Percentiles rank a stretch among this genome's conserved stretches.
Evolutionary conservation across 2,888 invertebrate species (phyloP).

Genomic region (Tenthredo notha): DNA sequence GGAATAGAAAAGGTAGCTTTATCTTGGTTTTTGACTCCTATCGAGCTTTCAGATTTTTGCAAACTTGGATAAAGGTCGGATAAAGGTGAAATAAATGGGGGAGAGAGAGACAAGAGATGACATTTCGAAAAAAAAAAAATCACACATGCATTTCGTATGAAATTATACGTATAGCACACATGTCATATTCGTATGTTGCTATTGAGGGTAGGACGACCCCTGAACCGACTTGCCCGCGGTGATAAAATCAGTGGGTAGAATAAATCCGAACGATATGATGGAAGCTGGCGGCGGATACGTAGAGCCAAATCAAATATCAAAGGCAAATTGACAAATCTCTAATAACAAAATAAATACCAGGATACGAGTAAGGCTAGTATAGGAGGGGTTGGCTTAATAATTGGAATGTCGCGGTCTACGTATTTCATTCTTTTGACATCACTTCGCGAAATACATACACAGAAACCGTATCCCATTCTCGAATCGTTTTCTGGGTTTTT

Average conservation of each 20-base stretch:
- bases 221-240: slow-evolving; percentile 9
- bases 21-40: too few relatives aligned
- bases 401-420: slow-evolving; percentile 45
- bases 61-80: too few relatives aligned
- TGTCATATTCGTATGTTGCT: background rate
- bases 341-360: slow-evolving; percentile 41
- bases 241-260: slow-evolving; percentile 23
- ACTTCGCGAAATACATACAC: background rate
- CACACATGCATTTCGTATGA: background rate
- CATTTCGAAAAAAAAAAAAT: background rate
- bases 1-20: background rate
- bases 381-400: slow-evolving; percentile 23
- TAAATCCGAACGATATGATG: slow-evolving; percentile 7
- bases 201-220: background rate
- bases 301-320: slow-evolving; percentile 32
- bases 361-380: background rate
- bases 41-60: too few relatives aligned
- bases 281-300: slow-evolving; percentile 6
- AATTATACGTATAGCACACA: background rate
- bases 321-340: slow-evolving; percentile 40
- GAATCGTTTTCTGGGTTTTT: background rate
- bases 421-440: slow-evolving; percentile 40
- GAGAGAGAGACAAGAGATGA: background rate
- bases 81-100: too few relatives aligned
- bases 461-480: background rate